These are phyloP conservation scores for Rhizomys pruinosus DNA, from an alignment of 2,113 vertebrate genomes.

Conservation along the genomic window DNA sequence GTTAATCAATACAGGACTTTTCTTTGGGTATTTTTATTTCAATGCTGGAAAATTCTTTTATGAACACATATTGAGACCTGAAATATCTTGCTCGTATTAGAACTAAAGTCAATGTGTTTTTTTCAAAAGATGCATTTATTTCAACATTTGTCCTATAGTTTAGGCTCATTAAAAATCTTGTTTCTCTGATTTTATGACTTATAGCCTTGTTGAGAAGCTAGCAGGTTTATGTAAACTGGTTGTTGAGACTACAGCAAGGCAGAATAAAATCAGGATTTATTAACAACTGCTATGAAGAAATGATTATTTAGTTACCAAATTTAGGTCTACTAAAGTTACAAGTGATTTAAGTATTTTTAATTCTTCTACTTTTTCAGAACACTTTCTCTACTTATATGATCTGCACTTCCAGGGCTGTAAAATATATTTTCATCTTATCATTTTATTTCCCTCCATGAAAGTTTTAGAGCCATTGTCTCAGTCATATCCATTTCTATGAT, in stretches of 20 bases:
- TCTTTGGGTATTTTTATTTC: background rate
- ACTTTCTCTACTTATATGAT: background rate
- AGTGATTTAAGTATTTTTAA: background rate
- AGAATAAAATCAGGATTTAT: background rate
- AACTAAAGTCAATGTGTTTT: background rate
- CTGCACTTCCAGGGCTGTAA: background rate
- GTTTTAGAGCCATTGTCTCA: background rate
- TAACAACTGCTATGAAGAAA: background rate
- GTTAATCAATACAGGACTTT: background rate
- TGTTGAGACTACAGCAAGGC: background rate
- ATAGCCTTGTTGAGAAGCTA: background rate
- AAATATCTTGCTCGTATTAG: background rate
- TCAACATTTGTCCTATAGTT: background rate
- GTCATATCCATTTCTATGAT: background rate
- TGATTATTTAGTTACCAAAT: background rate
- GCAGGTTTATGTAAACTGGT: background rate
- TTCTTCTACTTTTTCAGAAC: background rate
- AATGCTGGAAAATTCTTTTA: background rate
- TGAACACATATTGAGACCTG: background rate
- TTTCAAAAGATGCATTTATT: background rate
- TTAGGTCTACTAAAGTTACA: background rate
- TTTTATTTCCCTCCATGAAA: background rate
- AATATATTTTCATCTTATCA: background rate
- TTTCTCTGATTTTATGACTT: background rate
- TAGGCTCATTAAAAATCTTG: conserved; percentile 1